A percentile compares a stretch with the other conserved stretches of the same genome.
Conservation (phyloP, 2,113 vertebrate genomes). For the Ascaphus truei region DNA sequence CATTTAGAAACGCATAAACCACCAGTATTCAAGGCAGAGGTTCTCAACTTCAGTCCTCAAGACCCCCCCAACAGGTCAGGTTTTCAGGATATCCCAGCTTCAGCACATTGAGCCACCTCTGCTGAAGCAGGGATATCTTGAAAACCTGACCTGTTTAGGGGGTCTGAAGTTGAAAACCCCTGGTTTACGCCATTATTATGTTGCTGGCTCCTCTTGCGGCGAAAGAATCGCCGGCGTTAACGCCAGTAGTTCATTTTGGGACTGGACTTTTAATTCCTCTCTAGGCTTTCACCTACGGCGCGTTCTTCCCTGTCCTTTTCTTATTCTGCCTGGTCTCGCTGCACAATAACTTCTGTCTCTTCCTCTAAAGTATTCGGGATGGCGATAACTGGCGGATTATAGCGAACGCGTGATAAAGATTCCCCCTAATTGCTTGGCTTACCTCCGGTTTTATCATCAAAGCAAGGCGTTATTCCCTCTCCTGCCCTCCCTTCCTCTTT, state of each 20-base stretch:
- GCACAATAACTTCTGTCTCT: slow-evolving; percentile 11
- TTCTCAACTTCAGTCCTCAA: too few relatives aligned
- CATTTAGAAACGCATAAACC: too few relatives aligned
- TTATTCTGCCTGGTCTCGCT: slow-evolving; percentile 19
- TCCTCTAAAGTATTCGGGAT: slow-evolving; percentile 37
- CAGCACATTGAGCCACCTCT: too few relatives aligned
- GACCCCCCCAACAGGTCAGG: too few relatives aligned
- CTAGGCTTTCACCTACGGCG: not conserved
- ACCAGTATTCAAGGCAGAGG: too few relatives aligned
- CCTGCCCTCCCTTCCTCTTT: slow-evolving; percentile 68
- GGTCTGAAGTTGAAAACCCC: too few relatives aligned
- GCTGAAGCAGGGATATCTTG: too few relatives aligned
- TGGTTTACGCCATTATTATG: too few relatives aligned
- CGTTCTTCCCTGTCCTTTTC: slow-evolving; percentile 35
- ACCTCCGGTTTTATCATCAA: slow-evolving; percentile 71
- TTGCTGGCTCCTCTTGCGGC: too few relatives aligned
- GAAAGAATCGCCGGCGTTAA: not conserved
- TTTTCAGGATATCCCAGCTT: too few relatives aligned
- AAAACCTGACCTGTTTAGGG: too few relatives aligned
- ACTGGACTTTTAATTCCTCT: not conserved
- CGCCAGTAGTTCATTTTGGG: not conserved
- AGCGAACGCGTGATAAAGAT: slow-evolving; percentile 61
- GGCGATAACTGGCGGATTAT: slow-evolving; percentile 56
- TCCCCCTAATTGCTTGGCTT: slow-evolving; percentile 70
- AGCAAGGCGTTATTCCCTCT: slow-evolving; percentile 61